Conservation (phyloP, 2,888 invertebrate genomes). For the Ashinkailepas kermadecensis region DNA sequence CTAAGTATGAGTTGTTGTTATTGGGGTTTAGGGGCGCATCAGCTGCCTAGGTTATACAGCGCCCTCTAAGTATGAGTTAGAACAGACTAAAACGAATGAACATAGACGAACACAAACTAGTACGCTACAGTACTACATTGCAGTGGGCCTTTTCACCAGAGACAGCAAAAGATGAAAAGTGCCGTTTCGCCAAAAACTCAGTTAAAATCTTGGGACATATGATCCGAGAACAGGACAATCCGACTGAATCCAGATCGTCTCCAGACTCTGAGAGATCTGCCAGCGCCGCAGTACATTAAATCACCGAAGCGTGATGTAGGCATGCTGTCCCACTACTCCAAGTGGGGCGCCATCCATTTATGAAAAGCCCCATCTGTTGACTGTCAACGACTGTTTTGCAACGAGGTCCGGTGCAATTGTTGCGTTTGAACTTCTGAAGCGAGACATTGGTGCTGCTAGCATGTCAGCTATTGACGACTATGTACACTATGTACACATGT, state of each 20-base stretch:
- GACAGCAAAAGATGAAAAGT: no score
- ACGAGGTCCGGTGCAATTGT: not conserved
- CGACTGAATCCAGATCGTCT: conserved; percentile 25
- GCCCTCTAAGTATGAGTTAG: no score
- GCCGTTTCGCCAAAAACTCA: no score
- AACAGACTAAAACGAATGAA: no score
- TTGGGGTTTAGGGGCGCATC: no score
- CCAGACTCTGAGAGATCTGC: conserved; percentile 22
- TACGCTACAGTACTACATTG: no score
- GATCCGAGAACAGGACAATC: conserved; percentile 1
- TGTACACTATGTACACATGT: no score
- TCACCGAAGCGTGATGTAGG: conserved; percentile 6
- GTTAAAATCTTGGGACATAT: not conserved
- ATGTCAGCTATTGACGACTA: no score
- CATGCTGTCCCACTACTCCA: conserved; percentile 26
- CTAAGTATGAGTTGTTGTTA: no score
- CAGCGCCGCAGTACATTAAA: not conserved
- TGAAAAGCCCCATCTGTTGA: conserved; percentile 24
- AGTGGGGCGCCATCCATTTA: conserved; percentile 24
- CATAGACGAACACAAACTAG: no score
- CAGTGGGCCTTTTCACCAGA: no score
- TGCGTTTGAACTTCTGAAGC: conserved; percentile 17
- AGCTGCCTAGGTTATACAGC: no score
- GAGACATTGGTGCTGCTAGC: conserved; percentile 22
- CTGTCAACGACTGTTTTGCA: not conserved